Evolutionary conservation across 2,113 vertebrate species (phyloP).

Genomic region (Phylloscopus trochilus): DNA sequence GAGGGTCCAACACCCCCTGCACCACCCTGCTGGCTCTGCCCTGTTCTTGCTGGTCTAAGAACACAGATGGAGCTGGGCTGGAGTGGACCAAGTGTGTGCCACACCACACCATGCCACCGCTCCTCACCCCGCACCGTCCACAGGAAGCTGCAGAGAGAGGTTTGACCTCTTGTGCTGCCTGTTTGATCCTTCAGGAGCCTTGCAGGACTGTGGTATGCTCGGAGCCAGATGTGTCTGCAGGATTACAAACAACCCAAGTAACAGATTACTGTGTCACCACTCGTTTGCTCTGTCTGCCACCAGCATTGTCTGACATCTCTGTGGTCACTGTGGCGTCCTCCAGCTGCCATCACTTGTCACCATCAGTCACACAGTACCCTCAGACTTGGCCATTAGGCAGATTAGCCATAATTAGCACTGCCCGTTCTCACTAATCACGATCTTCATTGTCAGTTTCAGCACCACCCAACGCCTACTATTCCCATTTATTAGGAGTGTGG

Average conservation of each 20-base stretch:
- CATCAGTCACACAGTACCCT: constrained; percentile 30
- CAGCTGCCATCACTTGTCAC: constrained; percentile 55
- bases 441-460: constrained; percentile 46
- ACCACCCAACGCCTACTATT: not conserved
- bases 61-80: not conserved
- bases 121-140: not conserved
- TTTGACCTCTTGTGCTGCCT: not conserved
- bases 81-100: not conserved
- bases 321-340: constrained; percentile 32
- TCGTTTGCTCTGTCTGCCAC: not conserved
- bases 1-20: not conserved
- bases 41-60: not conserved
- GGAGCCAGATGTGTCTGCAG: not conserved
- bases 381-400: constrained; percentile 46
- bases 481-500: not conserved
- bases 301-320: constrained; percentile 45
- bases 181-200: not conserved
- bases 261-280: constrained; percentile 46
- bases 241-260: not conserved
- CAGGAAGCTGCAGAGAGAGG: not conserved
- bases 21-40: not conserved
- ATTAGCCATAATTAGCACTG: constrained; percentile 42
- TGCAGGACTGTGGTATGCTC: not conserved
- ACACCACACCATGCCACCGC: rapidly evolving
- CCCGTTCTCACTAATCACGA: constrained; percentile 23